Evolutionary conservation across 2,113 vertebrate species (phyloP), one percentile per base, ranked within the genome.

Genomic region (Alectura lathami): DNA sequence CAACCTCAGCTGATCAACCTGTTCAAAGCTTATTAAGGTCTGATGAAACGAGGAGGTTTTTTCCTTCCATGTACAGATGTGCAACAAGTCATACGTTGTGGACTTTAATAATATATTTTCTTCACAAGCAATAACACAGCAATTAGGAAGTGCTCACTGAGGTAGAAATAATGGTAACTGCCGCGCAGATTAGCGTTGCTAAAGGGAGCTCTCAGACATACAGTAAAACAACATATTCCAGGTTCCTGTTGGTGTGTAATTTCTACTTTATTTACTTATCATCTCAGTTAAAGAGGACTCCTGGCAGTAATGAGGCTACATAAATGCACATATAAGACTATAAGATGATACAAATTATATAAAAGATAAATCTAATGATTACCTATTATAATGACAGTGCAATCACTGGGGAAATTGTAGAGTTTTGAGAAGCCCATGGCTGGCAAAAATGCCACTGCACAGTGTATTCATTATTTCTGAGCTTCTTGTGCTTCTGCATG

Each of bases 241-340:
- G 91, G 86, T 97, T 98, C 97, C 96, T 97, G 95, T 97, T 98
- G 97, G 94, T 98, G 95, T 96, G 94, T 98, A 98, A 98, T 98
- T 98, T 98, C 97, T 97, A 93, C 96, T 98, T 98, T 98, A 98
- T 98, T 98, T 98, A 98, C 98, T 98, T 98, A 98, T 97, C 97
- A 97, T 97, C 96, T 97, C 96, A 91, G 97, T 98, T 97, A 98
- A 98, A 98, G 96, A 98, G 97, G 98, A 97, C 97, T 98, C 97
- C 96, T 97, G 98, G 98, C 96, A 98, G 96, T 98, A 98, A 98
- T 98, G 97, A 98, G 97, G 89, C 96, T 96, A 92, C 97, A 91
- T 95, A 97, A 97, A 97, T 96, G 94, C 89, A 96, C 94, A 81
- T 91, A 94, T 93, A 97, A 96, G 95, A 95, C 94, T 97, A 83